These are phyloP conservation scores for Muscicapa adusta DNA, from an alignment of 2,113 vertebrate species.

Conservation along the genomic window DNA sequence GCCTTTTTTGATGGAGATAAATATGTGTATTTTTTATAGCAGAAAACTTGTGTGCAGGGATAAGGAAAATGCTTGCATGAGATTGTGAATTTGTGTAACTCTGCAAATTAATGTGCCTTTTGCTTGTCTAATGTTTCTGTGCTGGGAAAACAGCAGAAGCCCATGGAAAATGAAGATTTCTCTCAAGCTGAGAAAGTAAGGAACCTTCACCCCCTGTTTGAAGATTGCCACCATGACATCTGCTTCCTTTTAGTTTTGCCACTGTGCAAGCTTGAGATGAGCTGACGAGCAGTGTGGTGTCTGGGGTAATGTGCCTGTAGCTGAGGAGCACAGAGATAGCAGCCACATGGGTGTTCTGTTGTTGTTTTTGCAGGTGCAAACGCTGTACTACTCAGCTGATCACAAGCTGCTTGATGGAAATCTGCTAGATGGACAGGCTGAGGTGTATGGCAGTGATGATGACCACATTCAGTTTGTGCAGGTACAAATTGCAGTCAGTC, in stretches of 20 bases:
- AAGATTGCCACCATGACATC: slow-evolving; percentile 75
- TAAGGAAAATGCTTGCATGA: slow-evolving; percentile 61
- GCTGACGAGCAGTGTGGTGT: slow-evolving; percentile 59
- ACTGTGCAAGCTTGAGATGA: slow-evolving; percentile 73
- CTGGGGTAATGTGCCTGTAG: slow-evolving; percentile 69
- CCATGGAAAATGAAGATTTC: slow-evolving; percentile 73
- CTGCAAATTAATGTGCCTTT: slow-evolving; percentile 63
- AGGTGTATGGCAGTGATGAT: slow-evolving; percentile 98
- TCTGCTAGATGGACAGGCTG: slow-evolving; percentile 96
- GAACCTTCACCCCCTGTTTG: slow-evolving; percentile 57
- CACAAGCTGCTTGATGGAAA: slow-evolving; percentile 99
- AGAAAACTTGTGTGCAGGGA: slow-evolving; percentile 60
- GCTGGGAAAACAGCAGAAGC: slow-evolving; percentile 56
- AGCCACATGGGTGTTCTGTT: slow-evolving; percentile 98
- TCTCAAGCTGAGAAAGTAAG: slow-evolving; percentile 72
- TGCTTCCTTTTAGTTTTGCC: slow-evolving; percentile 73
- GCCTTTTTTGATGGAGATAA: slow-evolving; percentile 41
- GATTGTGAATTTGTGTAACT: slow-evolving; percentile 66
- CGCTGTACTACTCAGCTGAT: slow-evolving; percentile 99
- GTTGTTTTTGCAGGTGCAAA: slow-evolving; percentile 99
- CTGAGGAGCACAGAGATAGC: slow-evolving; percentile 82
- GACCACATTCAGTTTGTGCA: slow-evolving; percentile 99
- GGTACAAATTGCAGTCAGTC: slow-evolving; percentile 85
- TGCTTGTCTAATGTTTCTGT: slow-evolving; percentile 67
- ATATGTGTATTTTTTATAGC: slow-evolving; percentile 55